Percentiles rank a stretch among this genome's conserved stretches.
phyloP scores from a whole-genome alignment of 2,113 vertebrate genomes.

The Ovis canadensis region DNA sequence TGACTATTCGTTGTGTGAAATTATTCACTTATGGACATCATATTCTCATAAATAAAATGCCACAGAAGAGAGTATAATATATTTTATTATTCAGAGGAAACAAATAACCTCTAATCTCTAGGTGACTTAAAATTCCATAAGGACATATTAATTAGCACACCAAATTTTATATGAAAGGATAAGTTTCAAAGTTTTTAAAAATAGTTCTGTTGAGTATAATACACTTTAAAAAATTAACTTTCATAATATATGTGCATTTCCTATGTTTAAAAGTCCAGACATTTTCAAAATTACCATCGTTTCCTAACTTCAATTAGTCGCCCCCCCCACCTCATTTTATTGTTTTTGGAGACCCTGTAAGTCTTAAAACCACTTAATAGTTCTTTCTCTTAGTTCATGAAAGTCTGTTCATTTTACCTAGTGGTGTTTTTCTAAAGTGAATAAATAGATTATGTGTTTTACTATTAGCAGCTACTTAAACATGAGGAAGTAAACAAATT shows the following conservation, averaged over 20 bases:
- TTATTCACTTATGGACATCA: not conserved
- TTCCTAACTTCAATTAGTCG: not conserved
- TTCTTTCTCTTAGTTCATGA: not conserved
- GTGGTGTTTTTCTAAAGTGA: not conserved
- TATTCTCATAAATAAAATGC: not conserved
- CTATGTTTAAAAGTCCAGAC: not conserved
- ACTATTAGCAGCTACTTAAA: not conserved
- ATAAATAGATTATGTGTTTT: not conserved
- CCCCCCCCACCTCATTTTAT: not conserved
- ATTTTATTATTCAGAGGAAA: not conserved
- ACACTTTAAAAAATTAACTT: not conserved
- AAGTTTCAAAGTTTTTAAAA: conserved; percentile 26
- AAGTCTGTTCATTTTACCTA: not conserved
- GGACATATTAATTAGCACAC: not conserved
- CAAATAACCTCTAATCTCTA: not conserved
- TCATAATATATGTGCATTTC: not conserved
- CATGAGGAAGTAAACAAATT: not conserved
- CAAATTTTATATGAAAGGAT: conserved; percentile 2
- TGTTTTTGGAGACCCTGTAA: not conserved
- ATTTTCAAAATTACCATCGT: not conserved
- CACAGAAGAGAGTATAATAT: not conserved
- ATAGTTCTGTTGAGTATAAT: not conserved
- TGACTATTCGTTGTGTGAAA: not conserved
- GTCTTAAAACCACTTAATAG: not conserved
- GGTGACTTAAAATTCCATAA: not conserved